Evolutionary conservation across 2,113 vertebrate genomes (phyloP).

Genomic region (Melanotaenia duboulayi): DNA sequence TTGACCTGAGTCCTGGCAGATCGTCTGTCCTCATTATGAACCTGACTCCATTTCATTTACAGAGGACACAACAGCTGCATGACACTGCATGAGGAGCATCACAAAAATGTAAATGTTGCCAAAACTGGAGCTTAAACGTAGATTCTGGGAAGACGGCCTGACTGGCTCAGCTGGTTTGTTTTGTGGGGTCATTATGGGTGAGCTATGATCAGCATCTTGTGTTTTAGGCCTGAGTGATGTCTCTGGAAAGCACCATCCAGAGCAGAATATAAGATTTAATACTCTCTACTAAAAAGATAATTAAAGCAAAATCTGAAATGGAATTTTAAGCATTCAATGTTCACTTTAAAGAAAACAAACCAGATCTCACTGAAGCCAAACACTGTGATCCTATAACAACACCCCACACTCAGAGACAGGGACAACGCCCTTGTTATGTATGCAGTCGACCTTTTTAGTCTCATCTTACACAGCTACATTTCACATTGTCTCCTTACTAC

Average conservation of each 20-base stretch:
- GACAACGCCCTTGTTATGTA: no score
- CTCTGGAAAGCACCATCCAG: background rate
- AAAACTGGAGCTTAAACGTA: conserved; percentile 27
- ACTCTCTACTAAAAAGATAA: background rate
- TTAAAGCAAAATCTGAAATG: background rate
- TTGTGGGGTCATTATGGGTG: background rate
- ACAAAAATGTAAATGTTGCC: background rate
- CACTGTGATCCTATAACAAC: background rate
- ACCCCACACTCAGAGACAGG: no score
- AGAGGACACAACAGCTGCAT: background rate
- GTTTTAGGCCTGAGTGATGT: background rate
- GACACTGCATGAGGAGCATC: background rate
- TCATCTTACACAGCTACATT: no score
- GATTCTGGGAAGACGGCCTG: background rate
- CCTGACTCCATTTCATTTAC: background rate
- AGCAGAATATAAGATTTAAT: background rate
- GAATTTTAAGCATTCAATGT: no score
- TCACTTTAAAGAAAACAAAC: no score
- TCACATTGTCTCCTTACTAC: no score
- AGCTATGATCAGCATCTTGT: conserved; percentile 1
- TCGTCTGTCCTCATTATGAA: conserved; percentile 4
- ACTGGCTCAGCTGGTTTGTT: conserved; percentile 35
- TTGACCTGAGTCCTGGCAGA: no score
- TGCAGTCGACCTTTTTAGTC: no score
- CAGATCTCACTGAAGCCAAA: background rate